phyloP scores from a whole-genome alignment of 2,113 vertebrate species.

The Bettongia penicillata region DNA sequence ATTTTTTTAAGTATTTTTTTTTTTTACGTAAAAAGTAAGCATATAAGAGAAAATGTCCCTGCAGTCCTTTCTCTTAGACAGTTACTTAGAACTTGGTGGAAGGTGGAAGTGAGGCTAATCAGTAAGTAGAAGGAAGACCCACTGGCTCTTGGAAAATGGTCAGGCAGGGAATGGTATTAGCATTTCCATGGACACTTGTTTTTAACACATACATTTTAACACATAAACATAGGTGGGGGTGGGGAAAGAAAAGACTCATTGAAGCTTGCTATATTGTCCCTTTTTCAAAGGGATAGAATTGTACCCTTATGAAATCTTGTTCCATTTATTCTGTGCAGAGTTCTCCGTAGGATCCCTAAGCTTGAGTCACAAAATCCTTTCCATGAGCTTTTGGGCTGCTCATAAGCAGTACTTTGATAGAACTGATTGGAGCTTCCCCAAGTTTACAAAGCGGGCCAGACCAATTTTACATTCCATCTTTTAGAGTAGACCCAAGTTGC shows the following conservation, averaged over 20 bases:
- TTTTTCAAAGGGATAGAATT: constrained; percentile 31
- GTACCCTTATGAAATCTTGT: constrained; percentile 22
- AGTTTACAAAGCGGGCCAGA: constrained; percentile 42
- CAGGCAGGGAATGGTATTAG: constrained; percentile 25
- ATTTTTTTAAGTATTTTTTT: not conserved
- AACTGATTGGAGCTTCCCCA: constrained; percentile 39
- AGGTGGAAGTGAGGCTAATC: constrained; percentile 46
- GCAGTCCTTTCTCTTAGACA: constrained; percentile 48
- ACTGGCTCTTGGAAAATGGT: constrained; percentile 56
- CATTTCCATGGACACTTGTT: constrained; percentile 49
- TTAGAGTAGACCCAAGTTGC: constrained; percentile 8
- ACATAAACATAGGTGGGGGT: not conserved
- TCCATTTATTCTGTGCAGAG: constrained; percentile 46
- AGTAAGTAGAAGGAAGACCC: constrained; percentile 47
- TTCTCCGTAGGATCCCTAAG: constrained; percentile 40
- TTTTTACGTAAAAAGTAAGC: not conserved
- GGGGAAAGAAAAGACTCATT: constrained; percentile 43
- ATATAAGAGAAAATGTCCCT: constrained; percentile 46
- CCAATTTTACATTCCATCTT: constrained; percentile 45
- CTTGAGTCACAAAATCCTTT: constrained; percentile 69
- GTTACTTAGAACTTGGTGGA: constrained; percentile 59
- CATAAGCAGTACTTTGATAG: not conserved
- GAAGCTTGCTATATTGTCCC: constrained; percentile 25
- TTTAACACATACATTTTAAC: constrained; percentile 33
- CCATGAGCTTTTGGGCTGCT: constrained; percentile 38